These are phyloP conservation scores for Terebella lapidaria DNA, from an alignment of 2,888 invertebrate species.

Conservation along the genomic window DNA sequence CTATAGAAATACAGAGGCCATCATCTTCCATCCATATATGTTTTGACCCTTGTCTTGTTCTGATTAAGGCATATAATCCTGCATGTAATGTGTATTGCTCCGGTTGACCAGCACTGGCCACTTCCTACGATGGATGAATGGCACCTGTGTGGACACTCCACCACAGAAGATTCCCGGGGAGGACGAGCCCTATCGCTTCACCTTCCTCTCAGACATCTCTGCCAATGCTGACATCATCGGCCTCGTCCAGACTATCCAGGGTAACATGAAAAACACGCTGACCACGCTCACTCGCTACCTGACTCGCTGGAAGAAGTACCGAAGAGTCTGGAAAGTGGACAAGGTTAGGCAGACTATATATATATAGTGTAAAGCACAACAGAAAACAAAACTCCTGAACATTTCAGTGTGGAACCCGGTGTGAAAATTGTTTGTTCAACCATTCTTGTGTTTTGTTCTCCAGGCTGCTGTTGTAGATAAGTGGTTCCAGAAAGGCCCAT, in stretches of 20 bases:
- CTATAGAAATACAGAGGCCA: no score
- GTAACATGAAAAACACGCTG: conserved; percentile 64
- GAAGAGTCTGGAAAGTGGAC: conserved; percentile 50
- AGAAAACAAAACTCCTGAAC: no score
- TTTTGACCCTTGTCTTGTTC: no score
- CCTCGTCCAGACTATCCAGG: conserved; percentile 64
- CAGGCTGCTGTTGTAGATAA: conserved; percentile 66
- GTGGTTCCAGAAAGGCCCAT: conserved; percentile 66
- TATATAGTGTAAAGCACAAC: no score
- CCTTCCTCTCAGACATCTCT: conserved; percentile 75
- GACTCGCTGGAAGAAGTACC: conserved; percentile 55
- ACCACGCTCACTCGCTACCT: conserved; percentile 64
- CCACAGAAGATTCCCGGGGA: conserved; percentile 62
- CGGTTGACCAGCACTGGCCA: conserved; percentile 63
- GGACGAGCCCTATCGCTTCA: conserved; percentile 65
- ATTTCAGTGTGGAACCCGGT: no score
- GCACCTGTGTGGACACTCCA: conserved; percentile 70
- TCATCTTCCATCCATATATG: no score
- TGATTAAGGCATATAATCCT: no score
- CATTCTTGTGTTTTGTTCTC: neutral
- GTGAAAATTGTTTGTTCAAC: no score
- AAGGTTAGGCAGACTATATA: conserved; percentile 42
- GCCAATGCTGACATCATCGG: conserved; percentile 57
- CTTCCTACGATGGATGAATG: conserved; percentile 81
- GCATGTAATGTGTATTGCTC: neutral